Conservation (phyloP, 2,797 vertebrate species). For the Tamandua tetradactyla region DNA sequence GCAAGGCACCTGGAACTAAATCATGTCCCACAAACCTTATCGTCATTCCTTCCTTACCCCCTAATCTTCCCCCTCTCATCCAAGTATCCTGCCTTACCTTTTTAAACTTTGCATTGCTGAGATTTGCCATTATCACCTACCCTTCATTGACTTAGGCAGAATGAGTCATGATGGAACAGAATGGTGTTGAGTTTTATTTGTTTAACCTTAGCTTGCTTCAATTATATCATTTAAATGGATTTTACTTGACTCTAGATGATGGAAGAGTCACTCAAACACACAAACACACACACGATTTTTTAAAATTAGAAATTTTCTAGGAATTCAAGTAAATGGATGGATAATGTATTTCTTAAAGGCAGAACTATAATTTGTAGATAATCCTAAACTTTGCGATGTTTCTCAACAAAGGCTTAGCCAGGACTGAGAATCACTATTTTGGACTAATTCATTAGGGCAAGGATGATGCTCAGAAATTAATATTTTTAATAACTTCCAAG, state of each 20-base stretch:
- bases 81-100: not conserved
- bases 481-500: not conserved
- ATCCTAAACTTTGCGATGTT: not conserved
- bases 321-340: not conserved
- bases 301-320: not conserved
- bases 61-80: not conserved
- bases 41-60: not conserved
- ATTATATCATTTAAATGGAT: not conserved
- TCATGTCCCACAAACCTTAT: not conserved
- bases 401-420: not conserved
- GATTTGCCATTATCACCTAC: not conserved
- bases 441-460: not conserved
- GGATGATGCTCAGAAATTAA: not conserved
- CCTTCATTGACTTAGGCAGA: not conserved
- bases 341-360: not conserved
- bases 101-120: not conserved
- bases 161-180: not conserved
- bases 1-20: not conserved
- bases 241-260: not conserved
- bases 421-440: not conserved
- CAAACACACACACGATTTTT: not conserved
- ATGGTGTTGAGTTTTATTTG: not conserved
- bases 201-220: not conserved
- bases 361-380: not conserved
- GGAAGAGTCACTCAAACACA: not conserved